Evolutionary conservation across 2,888 invertebrate genomes (phyloP).

Genomic region (Bombylius discolor): DNA sequence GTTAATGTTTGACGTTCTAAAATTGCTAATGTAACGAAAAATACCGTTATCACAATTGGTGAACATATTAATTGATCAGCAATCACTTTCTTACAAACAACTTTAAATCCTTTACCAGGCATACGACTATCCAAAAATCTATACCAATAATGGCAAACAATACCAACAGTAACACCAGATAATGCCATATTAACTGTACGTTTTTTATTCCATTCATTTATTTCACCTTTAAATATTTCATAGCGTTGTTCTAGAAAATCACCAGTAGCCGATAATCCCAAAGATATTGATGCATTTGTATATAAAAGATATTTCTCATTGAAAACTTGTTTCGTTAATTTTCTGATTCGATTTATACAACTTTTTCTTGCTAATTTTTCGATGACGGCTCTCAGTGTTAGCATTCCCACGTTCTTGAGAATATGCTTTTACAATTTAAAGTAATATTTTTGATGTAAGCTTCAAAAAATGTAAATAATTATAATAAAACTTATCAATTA

Average conservation of each 20-base stretch:
- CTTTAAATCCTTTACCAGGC: constrained; percentile 41
- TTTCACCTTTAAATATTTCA: constrained; percentile 47
- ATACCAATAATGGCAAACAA: constrained; percentile 81
- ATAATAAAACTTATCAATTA: too few relatives aligned
- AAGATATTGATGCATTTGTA: constrained; percentile 69
- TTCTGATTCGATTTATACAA: background rate
- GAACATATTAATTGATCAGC: constrained; percentile 76
- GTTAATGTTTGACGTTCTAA: constrained; percentile 50
- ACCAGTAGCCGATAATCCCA: constrained; percentile 60
- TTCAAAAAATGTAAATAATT: too few relatives aligned
- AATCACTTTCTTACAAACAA: constrained; percentile 63
- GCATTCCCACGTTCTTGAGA: background rate
- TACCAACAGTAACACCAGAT: constrained; percentile 63
- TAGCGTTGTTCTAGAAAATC: constrained; percentile 71
- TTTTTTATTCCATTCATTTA: constrained; percentile 42
- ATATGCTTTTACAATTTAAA: too few relatives aligned
- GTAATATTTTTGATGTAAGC: too few relatives aligned
- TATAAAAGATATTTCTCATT: constrained; percentile 53
- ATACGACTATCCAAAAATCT: constrained; percentile 55
- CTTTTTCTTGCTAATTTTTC: background rate
- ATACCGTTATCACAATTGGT: constrained; percentile 61
- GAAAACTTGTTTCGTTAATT: constrained; percentile 37
- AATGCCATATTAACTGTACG: constrained; percentile 65
- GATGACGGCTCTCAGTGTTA: background rate
- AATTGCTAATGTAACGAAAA: constrained; percentile 61